phyloP scores from a whole-genome alignment of 2,797 vertebrate genomes.

The Podargus strigoides region DNA sequence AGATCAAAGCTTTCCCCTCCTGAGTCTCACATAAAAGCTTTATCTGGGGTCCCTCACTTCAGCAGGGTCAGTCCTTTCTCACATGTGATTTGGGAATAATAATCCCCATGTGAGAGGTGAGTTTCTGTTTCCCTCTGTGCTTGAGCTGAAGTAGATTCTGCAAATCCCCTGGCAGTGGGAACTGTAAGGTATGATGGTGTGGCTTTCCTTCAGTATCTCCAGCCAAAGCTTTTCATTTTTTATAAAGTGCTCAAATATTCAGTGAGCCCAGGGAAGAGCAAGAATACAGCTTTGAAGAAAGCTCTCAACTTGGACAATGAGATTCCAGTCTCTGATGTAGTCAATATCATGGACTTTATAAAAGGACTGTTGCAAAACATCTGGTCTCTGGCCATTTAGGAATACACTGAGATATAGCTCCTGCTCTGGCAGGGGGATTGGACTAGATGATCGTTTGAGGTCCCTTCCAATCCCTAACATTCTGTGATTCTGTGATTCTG shows the following conservation, averaged over 20 bases:
- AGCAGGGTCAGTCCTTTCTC: background rate
- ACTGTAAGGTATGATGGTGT: background rate
- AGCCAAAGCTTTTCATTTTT: background rate
- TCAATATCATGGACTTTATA: background rate
- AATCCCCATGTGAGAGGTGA: background rate
- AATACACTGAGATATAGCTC: background rate
- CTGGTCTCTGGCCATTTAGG: background rate
- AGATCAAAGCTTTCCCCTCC: background rate
- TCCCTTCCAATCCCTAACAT: no score
- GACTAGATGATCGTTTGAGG: no score
- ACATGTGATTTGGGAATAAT: background rate
- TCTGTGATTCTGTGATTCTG: no score
- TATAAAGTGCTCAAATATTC: background rate
- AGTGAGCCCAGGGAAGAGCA: background rate
- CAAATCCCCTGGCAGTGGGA: background rate
- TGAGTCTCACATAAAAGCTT: background rate
- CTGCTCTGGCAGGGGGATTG: no score
- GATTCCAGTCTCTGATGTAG: background rate
- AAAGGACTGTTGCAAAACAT: background rate
- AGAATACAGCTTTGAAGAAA: background rate
- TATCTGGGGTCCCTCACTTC: background rate
- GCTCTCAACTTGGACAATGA: background rate
- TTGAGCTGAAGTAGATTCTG: background rate
- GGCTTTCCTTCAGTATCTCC: background rate
- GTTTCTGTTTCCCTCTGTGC: background rate